These are phyloP conservation scores for Didymodactylos carnosus DNA, from an alignment of 2,888 invertebrate species.

Conservation along the genomic window DNA sequence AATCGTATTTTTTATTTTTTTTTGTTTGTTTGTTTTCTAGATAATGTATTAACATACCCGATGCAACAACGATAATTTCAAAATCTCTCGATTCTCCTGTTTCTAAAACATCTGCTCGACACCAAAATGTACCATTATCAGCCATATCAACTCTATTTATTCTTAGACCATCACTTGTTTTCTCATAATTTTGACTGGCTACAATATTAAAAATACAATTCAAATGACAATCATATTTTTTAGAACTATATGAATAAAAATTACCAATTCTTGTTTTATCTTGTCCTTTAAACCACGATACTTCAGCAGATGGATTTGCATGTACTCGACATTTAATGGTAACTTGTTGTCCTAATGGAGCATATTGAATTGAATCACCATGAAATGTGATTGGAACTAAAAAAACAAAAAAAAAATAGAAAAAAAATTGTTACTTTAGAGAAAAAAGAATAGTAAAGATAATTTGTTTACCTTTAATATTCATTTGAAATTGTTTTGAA, in stretches of 20 bases:
- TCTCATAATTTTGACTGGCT: background rate
- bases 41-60: background rate
- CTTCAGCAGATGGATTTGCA: background rate
- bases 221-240: background rate
- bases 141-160: background rate
- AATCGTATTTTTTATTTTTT: background rate
- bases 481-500: background rate
- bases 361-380: background rate
- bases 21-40: background rate
- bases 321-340: background rate
- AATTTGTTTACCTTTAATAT: background rate
- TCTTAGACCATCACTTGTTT: background rate
- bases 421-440: too few relatives aligned
- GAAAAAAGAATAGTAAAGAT: too few relatives aligned
- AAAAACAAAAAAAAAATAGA: background rate
- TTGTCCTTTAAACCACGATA: background rate
- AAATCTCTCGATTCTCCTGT: background rate
- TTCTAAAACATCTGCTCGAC: background rate
- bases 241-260: background rate
- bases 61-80: background rate
- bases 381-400: background rate
- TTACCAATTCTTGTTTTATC: background rate
- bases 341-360: background rate
- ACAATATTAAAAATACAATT: background rate
- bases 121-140: background rate